These are phyloP conservation scores for Brachyptera putata DNA, from an alignment of 2,888 invertebrate genomes.

Conservation along the genomic window DNA sequence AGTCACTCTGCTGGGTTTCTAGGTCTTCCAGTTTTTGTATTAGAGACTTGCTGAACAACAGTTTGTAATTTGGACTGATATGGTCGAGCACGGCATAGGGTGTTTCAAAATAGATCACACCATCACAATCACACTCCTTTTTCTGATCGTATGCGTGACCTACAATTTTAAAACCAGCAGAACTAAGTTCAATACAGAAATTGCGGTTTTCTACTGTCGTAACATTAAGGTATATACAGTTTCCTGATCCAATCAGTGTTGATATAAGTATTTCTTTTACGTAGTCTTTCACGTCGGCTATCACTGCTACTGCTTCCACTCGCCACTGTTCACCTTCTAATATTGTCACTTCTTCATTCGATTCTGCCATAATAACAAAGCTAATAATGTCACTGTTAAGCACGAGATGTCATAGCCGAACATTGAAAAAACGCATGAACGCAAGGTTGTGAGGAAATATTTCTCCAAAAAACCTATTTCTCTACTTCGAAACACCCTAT, in stretches of 20 bases:
- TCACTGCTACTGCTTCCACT: constrained; percentile 12
- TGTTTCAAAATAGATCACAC: not conserved
- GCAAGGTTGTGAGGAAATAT: too few species aligned
- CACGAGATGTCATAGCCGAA: too few species aligned
- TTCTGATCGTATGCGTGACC: constrained; percentile 5
- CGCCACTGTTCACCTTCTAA: not conserved
- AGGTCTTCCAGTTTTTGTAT: not conserved
- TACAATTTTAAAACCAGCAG: not conserved
- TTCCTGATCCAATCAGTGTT: not conserved
- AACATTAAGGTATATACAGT: not conserved
- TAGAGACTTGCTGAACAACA: not conserved
- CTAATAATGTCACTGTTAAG: too few species aligned
- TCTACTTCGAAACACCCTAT: too few species aligned
- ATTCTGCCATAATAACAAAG: not conserved
- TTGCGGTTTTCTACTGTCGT: not conserved
- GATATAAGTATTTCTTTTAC: constrained; percentile 3
- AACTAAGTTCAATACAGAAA: not conserved
- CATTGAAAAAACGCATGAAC: too few species aligned
- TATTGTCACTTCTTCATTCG: too few species aligned
- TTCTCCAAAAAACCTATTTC: too few species aligned
- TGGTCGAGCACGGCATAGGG: constrained; percentile 18
- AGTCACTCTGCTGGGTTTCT: not conserved
- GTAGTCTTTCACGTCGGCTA: not conserved
- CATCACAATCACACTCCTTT: not conserved
- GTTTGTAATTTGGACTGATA: constrained; percentile 13